phyloP scores from a whole-genome alignment of 1,140 invertebrate genomes.

The Rhopalosiphum padi region DNA sequence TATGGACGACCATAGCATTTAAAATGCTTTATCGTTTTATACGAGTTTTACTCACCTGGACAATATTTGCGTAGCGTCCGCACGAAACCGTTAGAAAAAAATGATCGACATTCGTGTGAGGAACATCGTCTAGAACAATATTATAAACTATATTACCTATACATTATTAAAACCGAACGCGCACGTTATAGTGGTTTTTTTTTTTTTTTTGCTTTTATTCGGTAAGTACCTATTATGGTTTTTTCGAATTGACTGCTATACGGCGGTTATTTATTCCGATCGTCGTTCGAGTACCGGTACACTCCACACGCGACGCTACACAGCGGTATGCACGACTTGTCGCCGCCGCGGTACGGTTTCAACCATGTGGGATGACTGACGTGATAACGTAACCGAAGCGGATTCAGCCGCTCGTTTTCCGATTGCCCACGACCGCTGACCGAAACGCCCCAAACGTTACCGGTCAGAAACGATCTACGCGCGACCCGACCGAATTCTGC shows the following conservation, averaged over 20 bases:
- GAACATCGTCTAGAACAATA: not conserved
- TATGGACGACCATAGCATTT: not conserved
- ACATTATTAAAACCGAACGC: not conserved
- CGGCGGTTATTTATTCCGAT: not conserved
- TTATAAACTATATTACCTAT: too few species aligned
- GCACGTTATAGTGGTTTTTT: not conserved
- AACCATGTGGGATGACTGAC: not conserved
- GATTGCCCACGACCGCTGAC: not conserved
- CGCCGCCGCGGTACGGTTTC: not conserved
- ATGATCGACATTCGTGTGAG: not conserved
- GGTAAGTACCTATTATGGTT: not conserved
- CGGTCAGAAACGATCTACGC: not conserved
- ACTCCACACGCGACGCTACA: not conserved
- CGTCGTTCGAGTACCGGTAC: not conserved
- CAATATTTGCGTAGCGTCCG: not conserved
- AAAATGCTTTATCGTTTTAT: not conserved
- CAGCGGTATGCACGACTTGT: not conserved
- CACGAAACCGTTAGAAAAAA: not conserved
- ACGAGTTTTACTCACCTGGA: not conserved
- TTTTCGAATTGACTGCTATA: not conserved
- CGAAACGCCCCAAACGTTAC: slow-evolving; percentile 27
- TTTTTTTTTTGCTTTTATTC: too few species aligned
- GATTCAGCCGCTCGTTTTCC: not conserved
- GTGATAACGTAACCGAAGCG: not conserved
- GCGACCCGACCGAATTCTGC: not conserved